These are phyloP conservation scores for Anguilla japonica DNA, from an alignment of 2,113 vertebrate species.

Conservation along the genomic window DNA sequence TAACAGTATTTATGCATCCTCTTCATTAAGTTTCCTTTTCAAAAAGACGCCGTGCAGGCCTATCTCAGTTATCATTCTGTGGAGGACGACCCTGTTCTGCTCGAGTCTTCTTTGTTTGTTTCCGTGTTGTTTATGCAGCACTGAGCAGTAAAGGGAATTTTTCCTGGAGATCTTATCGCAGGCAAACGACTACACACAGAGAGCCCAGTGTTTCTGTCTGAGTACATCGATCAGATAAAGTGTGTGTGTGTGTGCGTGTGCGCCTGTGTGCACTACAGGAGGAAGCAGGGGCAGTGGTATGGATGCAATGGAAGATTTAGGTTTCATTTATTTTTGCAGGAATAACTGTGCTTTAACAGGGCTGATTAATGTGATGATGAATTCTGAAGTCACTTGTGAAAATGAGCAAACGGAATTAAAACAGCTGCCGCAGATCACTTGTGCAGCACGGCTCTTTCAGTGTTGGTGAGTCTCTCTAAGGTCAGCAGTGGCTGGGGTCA, in stretches of 20 bases:
- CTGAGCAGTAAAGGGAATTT: not conserved
- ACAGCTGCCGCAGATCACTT: not conserved
- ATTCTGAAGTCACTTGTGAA: not conserved
- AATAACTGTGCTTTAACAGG: not conserved
- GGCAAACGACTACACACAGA: not conserved
- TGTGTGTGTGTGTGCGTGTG: slow-evolving; percentile 11
- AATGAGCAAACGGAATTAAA: not conserved
- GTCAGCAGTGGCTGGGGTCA: not conserved
- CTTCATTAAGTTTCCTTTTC: not conserved
- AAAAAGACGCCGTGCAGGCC: not conserved
- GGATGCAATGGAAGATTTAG: not conserved
- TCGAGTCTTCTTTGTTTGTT: slow-evolving; percentile 29
- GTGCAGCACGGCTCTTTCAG: not conserved
- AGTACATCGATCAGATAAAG: not conserved
- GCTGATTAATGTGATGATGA: not conserved
- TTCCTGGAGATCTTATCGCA: not conserved
- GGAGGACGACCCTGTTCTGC: not conserved
- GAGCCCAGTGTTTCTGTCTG: not conserved
- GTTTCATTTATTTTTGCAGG: not conserved
- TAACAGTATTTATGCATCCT: not conserved
- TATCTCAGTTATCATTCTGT: not conserved
- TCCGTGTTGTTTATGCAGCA: slow-evolving; percentile 1
- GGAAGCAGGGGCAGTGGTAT: not conserved
- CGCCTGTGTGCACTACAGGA: not conserved
- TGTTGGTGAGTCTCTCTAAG: not conserved